Evolutionary conservation across 2,888 invertebrate species (phyloP).

Genomic region (Dastarcus helophoroides): DNA sequence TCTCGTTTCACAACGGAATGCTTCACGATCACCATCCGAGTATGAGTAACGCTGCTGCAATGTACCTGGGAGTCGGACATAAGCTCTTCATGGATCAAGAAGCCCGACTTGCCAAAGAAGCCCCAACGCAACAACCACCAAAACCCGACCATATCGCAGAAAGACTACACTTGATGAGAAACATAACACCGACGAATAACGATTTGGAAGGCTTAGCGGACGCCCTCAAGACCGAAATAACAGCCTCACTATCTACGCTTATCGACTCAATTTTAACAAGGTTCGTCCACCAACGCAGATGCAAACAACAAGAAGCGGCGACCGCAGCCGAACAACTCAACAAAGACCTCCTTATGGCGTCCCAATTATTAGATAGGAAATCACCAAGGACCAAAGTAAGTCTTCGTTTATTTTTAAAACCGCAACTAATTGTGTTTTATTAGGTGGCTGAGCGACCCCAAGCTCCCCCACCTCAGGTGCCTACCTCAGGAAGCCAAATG

Average conservation of each 20-base stretch:
- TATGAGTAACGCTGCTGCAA: constrained; percentile 43
- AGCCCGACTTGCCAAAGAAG: constrained; percentile 56
- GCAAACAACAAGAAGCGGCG: constrained; percentile 68
- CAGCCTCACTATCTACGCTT: constrained; percentile 67
- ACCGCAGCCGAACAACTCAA: constrained; percentile 75
- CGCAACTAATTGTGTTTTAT: too few relatives aligned
- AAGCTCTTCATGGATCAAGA: constrained; percentile 72
- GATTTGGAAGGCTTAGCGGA: constrained; percentile 86
- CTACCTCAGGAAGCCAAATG: constrained; percentile 40
- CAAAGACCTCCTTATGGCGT: constrained; percentile 72
- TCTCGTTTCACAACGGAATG: constrained; percentile 37
- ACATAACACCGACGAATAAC: constrained; percentile 58
- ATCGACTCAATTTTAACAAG: constrained; percentile 82
- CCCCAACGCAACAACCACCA: constrained; percentile 37
- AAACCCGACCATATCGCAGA: constrained; percentile 63
- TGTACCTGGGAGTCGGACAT: constrained; percentile 69
- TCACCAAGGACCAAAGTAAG: constrained; percentile 72
- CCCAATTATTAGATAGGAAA: constrained; percentile 71
- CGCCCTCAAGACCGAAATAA: constrained; percentile 81
- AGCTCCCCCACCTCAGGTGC: constrained; percentile 36
- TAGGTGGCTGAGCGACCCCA: constrained; percentile 50
- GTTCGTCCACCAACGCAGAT: constrained; percentile 70
- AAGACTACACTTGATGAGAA: constrained; percentile 64
- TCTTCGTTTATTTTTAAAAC: too few relatives aligned
- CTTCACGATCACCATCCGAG: constrained; percentile 37